Evolutionary conservation across 2,888 invertebrate genomes (phyloP), one percentile per base, ranked within the genome.

Genomic region (Cheilosia vulpina): DNA sequence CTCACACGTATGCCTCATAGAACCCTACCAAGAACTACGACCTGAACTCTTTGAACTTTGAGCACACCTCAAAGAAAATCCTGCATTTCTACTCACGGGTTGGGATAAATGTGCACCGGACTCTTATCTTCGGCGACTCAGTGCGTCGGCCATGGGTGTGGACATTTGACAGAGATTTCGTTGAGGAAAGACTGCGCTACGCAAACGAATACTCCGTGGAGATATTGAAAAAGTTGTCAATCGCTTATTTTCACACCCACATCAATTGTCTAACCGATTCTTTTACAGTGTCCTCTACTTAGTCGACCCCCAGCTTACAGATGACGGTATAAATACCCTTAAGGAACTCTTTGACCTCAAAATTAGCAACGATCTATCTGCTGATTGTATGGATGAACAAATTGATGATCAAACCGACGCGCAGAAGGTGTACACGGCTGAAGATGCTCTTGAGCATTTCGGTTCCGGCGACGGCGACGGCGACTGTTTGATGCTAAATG

Each of bases 131-230:
- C 81, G 91, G 91, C 0, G 90, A 91, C 50, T 89, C 89, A 41
- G 83, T 88, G 24, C 90, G 90, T 2, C 89, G 90, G 2, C 91
- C 89, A 13, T 90, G 90, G 87, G 88, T 88, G 9, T 90, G 91
- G 88, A 89, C 88, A 11, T 91, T 92, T 60, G 90, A 89, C 2
- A 87, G 84, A 0, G 84, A 87, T 3, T 92, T 90, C 73, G 66
- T 92, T 0, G 73, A 88, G 57, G 87, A 90, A 34, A 88, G 90
- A 34, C 43, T 91, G 3, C 53, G 17, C 9, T 73, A 80, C 1
- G 87, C 90, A 0, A 91, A 89, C 75, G 71, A 88, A 41, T 89
- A 89, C 38, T 90, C 92, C 1, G 89, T 80, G 0, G 84, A 90
- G 0, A 82, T 91, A 21, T 21, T 91, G 0, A 90, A 90, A 60